Evolutionary conservation across 2,797 vertebrate genomes (phyloP).

Genomic region (Borostomias antarcticus): DNA sequence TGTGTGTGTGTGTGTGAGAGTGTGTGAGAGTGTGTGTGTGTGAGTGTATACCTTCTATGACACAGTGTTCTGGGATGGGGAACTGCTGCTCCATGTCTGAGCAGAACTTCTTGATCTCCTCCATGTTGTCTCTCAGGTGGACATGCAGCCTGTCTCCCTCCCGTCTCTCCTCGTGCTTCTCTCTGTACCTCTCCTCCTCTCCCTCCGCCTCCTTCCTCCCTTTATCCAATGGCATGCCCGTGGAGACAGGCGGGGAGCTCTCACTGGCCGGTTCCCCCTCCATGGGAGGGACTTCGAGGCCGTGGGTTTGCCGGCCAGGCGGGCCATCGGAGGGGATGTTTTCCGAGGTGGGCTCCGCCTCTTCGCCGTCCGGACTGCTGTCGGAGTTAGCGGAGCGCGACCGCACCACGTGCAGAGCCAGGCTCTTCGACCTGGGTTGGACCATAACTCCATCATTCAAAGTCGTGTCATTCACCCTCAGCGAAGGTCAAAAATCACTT

Average conservation of each 20-base stretch:
- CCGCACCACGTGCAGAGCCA: slow-evolving; percentile 79
- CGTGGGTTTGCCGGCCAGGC: slow-evolving; percentile 59
- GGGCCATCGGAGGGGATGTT: slow-evolving; percentile 66
- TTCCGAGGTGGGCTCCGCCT: slow-evolving; percentile 64
- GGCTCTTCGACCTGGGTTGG: slow-evolving; percentile 85
- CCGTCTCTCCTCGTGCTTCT: slow-evolving; percentile 36
- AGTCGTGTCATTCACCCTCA: too few relatives aligned
- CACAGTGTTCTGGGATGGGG: slow-evolving; percentile 88
- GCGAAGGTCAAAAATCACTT: not conserved
- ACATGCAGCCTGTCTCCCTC: slow-evolving; percentile 83
- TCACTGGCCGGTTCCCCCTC: slow-evolving; percentile 41
- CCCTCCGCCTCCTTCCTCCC: slow-evolving; percentile 49
- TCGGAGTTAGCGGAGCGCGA: slow-evolving; percentile 75
- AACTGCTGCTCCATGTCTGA: slow-evolving; percentile 82
- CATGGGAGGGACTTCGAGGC: slow-evolving; percentile 32
- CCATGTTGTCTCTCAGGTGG: slow-evolving; percentile 87
- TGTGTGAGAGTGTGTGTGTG: not conserved
- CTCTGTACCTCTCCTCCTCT: slow-evolving; percentile 57
- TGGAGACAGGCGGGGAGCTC: slow-evolving; percentile 21
- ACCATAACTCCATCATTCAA: slow-evolving; percentile 19
- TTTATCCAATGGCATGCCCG: slow-evolving; percentile 30
- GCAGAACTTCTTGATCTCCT: slow-evolving; percentile 82
- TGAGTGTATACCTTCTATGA: slow-evolving; percentile 92
- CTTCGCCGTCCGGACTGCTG: slow-evolving; percentile 68
- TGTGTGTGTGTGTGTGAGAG: slow-evolving; percentile 14